Conservation (phyloP, 2,797 vertebrate species). For the Sebastolobus alascanus region DNA sequence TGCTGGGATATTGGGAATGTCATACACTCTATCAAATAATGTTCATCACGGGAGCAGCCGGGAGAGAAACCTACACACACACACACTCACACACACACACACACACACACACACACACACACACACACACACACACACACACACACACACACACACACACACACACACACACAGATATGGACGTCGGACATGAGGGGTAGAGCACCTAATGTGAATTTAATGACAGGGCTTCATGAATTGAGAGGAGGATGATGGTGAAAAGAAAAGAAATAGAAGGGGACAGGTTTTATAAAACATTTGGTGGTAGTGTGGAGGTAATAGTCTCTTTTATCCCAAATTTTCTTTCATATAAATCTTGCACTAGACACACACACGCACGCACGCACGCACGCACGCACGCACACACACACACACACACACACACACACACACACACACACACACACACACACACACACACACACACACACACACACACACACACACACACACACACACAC, state of each 20-base stretch:
- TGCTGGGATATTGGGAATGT: constrained; percentile 68
- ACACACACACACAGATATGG: neutral
- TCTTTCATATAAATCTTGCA: constrained; percentile 33
- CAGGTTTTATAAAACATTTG: constrained; percentile 25
- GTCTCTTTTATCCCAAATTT: constrained; percentile 47
- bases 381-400: no score
- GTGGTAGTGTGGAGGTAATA: constrained; percentile 39
- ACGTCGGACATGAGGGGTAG: constrained; percentile 61
- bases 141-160: constrained; percentile 26
- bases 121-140: constrained; percentile 33
- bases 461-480: constrained; percentile 12
- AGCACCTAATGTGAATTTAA: constrained; percentile 84
- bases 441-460: constrained; percentile 21
- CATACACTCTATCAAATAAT: constrained; percentile 76
- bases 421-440: constrained; percentile 7
- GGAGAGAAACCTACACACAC: constrained; percentile 39
- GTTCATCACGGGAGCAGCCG: constrained; percentile 68
- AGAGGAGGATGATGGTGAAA: constrained; percentile 53
- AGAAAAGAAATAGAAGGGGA: constrained; percentile 40
- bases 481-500: constrained; percentile 12
- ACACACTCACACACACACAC: constrained; percentile 27
- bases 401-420: constrained; percentile 15
- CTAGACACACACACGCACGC: neutral
- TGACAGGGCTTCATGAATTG: constrained; percentile 79
- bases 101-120: neutral